A percentile compares a stretch with the other conserved stretches of the same genome.
These are phyloP conservation scores for Gobio gobio DNA, from an alignment of 2,113 vertebrate species.

Conservation along the genomic window DNA sequence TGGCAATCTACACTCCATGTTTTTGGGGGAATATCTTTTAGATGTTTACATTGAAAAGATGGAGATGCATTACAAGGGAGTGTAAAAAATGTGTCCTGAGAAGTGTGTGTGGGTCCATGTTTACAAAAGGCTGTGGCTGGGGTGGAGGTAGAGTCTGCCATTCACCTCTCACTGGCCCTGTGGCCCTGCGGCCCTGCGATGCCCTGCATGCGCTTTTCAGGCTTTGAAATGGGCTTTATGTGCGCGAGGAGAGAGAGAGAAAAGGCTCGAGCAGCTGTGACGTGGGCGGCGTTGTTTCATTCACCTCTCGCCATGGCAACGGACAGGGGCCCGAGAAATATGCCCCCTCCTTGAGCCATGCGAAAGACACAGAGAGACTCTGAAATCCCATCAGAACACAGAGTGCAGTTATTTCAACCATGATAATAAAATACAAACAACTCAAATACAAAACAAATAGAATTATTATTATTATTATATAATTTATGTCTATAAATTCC, in stretches of 20 bases:
- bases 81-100: background rate
- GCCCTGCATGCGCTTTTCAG: conserved; percentile 66
- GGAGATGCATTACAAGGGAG: background rate
- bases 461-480: background rate
- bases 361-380: background rate
- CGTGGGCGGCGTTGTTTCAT: conserved; percentile 92
- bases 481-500: background rate
- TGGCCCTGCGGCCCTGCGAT: conserved; percentile 69
- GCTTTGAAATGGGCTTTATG: conserved; percentile 78
- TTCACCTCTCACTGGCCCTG: conserved; percentile 70
- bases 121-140: conserved; percentile 32
- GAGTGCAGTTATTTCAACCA: background rate
- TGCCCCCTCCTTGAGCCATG: conserved; percentile 73
- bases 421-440: background rate
- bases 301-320: conserved; percentile 95
- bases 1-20: background rate
- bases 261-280: conserved; percentile 82
- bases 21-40: background rate
- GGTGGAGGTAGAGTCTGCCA: conserved; percentile 30
- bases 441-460: background rate
- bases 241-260: conserved; percentile 69
- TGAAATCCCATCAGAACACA: conserved; percentile 8
- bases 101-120: conserved; percentile 14
- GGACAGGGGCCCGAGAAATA: conserved; percentile 88
- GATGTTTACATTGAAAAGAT: background rate